Evolutionary conservation across 2,797 vertebrate genomes (phyloP), one percentile per base, ranked within the genome.

Genomic region (Rhadinocentrus ornatus): DNA sequence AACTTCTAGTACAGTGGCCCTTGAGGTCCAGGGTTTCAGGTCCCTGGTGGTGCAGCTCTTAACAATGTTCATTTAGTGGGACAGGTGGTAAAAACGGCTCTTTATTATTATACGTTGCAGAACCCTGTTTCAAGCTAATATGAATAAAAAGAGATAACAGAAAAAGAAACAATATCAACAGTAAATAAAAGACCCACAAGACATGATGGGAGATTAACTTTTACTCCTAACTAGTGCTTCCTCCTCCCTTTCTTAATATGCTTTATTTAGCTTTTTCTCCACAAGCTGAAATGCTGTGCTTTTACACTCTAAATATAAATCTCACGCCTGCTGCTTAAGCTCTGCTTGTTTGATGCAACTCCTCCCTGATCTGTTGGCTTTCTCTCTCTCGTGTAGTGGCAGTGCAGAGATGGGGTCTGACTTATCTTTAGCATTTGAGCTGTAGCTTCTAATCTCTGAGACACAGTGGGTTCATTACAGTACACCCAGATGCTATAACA

Each of bases 401-500:
- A 37, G 55, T 66, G 59, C 54, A 67, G 64, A 63, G 69, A 71
- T 48, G 57, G 53, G 32, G 31, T 32, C 54, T 2, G 29, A 65
- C 69, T 88, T 85, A 80, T 90, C 88, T 80, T 50, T 75, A 60
- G 72, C 59, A 75, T 70, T 77, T 70, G 75, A 68, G 69, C 78
- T 74, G 61, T 31, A 56, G 71, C 79, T 37, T 27, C 54, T 88
- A 85, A 89, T 91, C 85, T 89, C 70, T 73, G 75, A 68, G 84
- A 86, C 63, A 81, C 78, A 81, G 72, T 54, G 73, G 72, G 79
- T 78, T 89, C 73, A 82, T 87, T 83, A 84, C 78, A 69, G 70
- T 71, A 73, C 65, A 66, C 77, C 81, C 61, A 68, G 79, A 87
- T 71, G 70, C 74, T 71, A 24, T 44, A 73, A 85, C 69, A 78